These are phyloP conservation scores for Etheostoma spectabile DNA, from an alignment of 2,113 vertebrate genomes.

Conservation along the genomic window DNA sequence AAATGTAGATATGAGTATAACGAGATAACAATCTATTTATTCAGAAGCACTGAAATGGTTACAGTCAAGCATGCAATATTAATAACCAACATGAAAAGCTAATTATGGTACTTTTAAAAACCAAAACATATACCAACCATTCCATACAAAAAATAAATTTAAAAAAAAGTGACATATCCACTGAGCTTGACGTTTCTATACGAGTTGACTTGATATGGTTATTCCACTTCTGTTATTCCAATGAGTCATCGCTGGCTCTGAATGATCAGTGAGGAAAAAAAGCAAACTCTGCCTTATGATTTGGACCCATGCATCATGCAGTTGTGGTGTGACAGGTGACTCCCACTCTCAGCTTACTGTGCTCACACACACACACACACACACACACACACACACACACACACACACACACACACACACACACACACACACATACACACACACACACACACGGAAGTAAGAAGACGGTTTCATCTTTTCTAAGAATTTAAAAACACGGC, in stretches of 20 bases:
- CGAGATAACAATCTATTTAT: background rate
- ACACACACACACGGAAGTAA: too few species aligned
- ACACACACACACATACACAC: background rate
- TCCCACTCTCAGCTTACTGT: slow-evolving; percentile 59
- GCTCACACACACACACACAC: slow-evolving; percentile 12
- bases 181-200: slow-evolving; percentile 19
- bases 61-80: background rate
- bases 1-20: slow-evolving; percentile 13
- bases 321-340: slow-evolving; percentile 57
- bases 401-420: slow-evolving; percentile 4
- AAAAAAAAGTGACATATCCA: background rate
- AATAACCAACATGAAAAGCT: background rate
- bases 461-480: too few species aligned
- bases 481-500: background rate
- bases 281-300: slow-evolving; percentile 55
- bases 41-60: background rate
- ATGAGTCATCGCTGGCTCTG: slow-evolving; percentile 46
- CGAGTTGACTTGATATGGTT: slow-evolving; percentile 37
- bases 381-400: background rate
- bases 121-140: background rate
- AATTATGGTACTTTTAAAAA: background rate
- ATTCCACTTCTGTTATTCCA: slow-evolving; percentile 52
- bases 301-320: slow-evolving; percentile 57
- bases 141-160: background rate
- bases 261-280: slow-evolving; percentile 49